Base-by-base conservation (phyloP, 1,140 invertebrate species). In the Aphelinus atriplicis region DNA sequence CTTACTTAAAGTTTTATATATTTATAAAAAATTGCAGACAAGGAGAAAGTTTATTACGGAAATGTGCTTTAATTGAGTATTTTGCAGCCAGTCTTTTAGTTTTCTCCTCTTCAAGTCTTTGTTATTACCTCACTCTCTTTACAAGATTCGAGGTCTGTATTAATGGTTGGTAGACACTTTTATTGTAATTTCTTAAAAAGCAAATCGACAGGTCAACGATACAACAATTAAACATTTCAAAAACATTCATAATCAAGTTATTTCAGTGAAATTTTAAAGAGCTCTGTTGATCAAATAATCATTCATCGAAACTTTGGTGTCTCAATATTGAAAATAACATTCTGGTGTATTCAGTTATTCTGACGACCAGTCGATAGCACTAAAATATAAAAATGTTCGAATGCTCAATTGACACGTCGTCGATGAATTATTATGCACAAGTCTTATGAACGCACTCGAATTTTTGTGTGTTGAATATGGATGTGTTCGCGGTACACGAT, bases 401-500 rank as follows among this genome's bases (percentile, higher is more conserved):
- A 72, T 72, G 45, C 46, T 73, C 46, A 66, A 73, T 73, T 66
- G 71, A 73, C 71, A 66, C 70, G 57, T 72, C 53, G 70, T 7
- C 45, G 45, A 48, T 46, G 65, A 47, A 45, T n/a, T 50, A 2
- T 26, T 46, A 57, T 53, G 62, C 46, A 57, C 45, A n/a, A 57
- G 50, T 65, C 57, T 26, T 56, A 65, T 7, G 43, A 60, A 43
- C 10, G 60, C 51, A 10, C 3, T 64, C 50, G 48, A 46, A 46
- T 55, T 4, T 55, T 68, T 58, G 6, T 68, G 46, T 57, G 5
- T 42, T 50, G n/a, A 46, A 42, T 72, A 65, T 6, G 9, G 26
- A 9, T 56, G 42, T 55, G 3, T 55, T 76, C 71, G 81, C 80
- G 80, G 65, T 77, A 69, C 73, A 58, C 66, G 60, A 46, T 60